phyloP scores from a whole-genome alignment of 92 coral and sea anemone species.

The Siderastrea radians region DNA sequence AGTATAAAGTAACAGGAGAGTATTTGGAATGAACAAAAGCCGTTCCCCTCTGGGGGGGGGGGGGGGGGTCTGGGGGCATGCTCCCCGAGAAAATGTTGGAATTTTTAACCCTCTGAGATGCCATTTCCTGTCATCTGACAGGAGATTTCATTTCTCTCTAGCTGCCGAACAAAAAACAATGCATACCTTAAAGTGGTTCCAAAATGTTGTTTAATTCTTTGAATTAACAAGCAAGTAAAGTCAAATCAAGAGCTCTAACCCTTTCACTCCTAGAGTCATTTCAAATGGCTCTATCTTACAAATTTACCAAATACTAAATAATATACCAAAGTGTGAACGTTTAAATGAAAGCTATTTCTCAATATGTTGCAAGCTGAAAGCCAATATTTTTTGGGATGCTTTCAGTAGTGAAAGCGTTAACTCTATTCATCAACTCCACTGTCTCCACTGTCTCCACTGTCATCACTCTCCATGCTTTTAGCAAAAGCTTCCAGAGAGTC shows the following conservation, averaged over 20 bases:
- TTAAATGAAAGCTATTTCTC: too few relatives aligned
- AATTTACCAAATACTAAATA: background rate
- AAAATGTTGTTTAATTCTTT: slow-evolving; percentile 11
- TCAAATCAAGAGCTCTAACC: slow-evolving; percentile 4
- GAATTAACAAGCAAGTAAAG: slow-evolving; percentile 2
- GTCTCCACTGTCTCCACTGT: too few relatives aligned
- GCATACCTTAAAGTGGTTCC: slow-evolving; percentile 13
- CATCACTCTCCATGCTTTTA: too few relatives aligned
- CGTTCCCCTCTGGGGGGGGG: slow-evolving; percentile 2
- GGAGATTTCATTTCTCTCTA: slow-evolving; percentile 19
- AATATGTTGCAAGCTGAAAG: too few relatives aligned
- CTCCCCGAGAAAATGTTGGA: too few relatives aligned
- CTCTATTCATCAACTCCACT: too few relatives aligned
- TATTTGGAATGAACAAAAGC: background rate
- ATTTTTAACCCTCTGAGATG: slow-evolving; percentile 17
- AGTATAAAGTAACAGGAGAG: slow-evolving; percentile 16
- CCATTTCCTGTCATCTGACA: slow-evolving; percentile 17
- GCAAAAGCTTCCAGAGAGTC: too few relatives aligned
- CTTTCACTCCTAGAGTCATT: background rate
- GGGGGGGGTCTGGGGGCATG: too few relatives aligned
- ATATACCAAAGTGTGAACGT: background rate
- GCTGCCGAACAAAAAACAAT: slow-evolving; percentile 23
- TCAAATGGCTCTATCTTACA: background rate
- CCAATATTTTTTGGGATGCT: too few relatives aligned
- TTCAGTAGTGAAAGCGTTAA: too few relatives aligned